phyloP scores from a whole-genome alignment of 2,113 vertebrate species.

The Cromileptes altivelis region DNA sequence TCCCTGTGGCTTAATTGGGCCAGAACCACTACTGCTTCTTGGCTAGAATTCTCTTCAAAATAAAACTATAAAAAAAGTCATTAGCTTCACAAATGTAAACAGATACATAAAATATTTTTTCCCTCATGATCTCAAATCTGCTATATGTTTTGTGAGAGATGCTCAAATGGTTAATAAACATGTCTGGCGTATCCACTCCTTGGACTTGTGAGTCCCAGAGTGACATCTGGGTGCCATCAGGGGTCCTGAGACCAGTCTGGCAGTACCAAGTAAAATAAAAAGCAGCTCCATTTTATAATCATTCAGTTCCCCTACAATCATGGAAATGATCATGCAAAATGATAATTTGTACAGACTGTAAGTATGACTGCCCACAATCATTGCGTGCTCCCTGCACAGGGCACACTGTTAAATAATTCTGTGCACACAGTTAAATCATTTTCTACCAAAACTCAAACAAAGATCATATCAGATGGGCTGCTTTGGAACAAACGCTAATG shows the following conservation, averaged over 20 bases:
- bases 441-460: conserved; percentile 29
- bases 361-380: conserved; percentile 22
- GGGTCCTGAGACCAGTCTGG: background rate
- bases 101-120: background rate
- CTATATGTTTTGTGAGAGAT: background rate
- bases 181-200: background rate
- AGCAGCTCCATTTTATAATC: background rate
- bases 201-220: background rate
- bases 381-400: conserved; percentile 14
- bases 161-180: too few relatives aligned
- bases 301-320: background rate
- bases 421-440: conserved; percentile 36
- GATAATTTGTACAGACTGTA: conserved; percentile 21
- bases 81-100: conserved; percentile 1
- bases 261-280: background rate
- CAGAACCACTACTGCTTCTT: background rate
- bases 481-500: conserved; percentile 52
- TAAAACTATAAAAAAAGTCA: too few relatives aligned
- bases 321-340: conserved; percentile 15
- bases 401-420: conserved; percentile 39
- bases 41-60: background rate
- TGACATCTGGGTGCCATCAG: background rate
- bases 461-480: conserved; percentile 47
- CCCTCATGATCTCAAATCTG: background rate
- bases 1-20: background rate